Conservation (phyloP, 2,113 vertebrate genomes). For the Chaetodon trifascialis region DNA sequence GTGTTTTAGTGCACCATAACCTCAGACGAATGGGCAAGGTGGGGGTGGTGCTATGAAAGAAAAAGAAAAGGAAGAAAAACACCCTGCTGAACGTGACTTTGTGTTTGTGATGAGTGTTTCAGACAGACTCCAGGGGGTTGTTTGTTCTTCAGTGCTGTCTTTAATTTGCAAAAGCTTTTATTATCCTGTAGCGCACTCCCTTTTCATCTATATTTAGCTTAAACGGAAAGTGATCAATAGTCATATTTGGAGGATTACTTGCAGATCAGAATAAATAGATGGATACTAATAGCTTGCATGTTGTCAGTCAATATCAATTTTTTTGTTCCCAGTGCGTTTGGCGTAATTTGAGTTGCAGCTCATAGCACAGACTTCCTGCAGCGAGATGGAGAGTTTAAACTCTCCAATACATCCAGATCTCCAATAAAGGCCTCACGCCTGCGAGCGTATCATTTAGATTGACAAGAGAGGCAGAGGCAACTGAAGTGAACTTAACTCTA, state of each 20-base stretch:
- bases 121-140: background rate
- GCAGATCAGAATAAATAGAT: constrained; percentile 25
- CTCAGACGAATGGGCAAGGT: constrained; percentile 63
- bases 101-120: constrained; percentile 4
- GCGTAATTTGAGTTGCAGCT: constrained; percentile 47
- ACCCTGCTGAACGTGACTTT: background rate
- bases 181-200: background rate
- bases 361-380: constrained; percentile 47
- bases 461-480: constrained; percentile 77
- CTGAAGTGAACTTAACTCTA: constrained; percentile 77
- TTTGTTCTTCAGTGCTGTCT: background rate
- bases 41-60: background rate
- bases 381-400: constrained; percentile 52
- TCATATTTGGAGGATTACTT: constrained; percentile 30
- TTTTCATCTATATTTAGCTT: constrained; percentile 6
- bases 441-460: constrained; percentile 74
- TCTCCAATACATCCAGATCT: constrained; percentile 47
- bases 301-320: constrained; percentile 52
- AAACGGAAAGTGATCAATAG: constrained; percentile 8
- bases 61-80: background rate
- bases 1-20: constrained; percentile 75
- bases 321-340: constrained; percentile 23
- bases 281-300: constrained; percentile 35
- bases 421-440: constrained; percentile 66
- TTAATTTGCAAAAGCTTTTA: constrained; percentile 16